Percentiles rank a stretch among this genome's conserved stretches.
phyloP scores from a whole-genome alignment of 2,113 vertebrate genomes.

The Picathartes gymnocephalus region DNA sequence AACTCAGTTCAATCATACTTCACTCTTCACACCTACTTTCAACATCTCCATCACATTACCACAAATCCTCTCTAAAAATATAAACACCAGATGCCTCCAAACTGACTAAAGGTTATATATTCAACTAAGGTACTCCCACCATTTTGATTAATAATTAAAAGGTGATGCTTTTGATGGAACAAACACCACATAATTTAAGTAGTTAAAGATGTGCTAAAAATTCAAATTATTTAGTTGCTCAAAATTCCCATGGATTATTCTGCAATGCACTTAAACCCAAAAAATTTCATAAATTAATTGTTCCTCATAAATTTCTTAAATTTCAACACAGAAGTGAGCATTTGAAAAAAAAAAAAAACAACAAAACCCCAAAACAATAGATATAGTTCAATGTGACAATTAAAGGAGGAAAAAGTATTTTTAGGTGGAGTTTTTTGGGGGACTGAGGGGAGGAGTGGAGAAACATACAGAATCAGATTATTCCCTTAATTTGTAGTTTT shows the following conservation, averaged over 20 bases:
- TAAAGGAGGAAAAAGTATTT: not conserved
- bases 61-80: not conserved
- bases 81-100: not conserved
- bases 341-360: not conserved
- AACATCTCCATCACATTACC: not conserved
- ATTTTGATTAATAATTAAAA: not conserved
- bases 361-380: not conserved
- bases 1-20: not conserved
- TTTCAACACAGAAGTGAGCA: not conserved
- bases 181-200: not conserved
- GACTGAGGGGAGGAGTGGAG: fast-evolving
- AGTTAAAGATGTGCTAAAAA: not conserved
- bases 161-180: not conserved
- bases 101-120: not conserved
- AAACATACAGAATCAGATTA: not conserved
- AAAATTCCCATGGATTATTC: not conserved
- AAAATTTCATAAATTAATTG: not conserved
- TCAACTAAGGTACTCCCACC: not conserved
- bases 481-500: not conserved
- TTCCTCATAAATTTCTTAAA: not conserved
- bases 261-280: not conserved
- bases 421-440: not conserved
- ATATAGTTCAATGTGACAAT: not conserved
- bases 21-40: not conserved
- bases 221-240: not conserved